Evolutionary conservation across 2,113 vertebrate species (phyloP), one percentile per base, ranked within the genome.

Genomic region (Ornithorhynchus anatinus): DNA sequence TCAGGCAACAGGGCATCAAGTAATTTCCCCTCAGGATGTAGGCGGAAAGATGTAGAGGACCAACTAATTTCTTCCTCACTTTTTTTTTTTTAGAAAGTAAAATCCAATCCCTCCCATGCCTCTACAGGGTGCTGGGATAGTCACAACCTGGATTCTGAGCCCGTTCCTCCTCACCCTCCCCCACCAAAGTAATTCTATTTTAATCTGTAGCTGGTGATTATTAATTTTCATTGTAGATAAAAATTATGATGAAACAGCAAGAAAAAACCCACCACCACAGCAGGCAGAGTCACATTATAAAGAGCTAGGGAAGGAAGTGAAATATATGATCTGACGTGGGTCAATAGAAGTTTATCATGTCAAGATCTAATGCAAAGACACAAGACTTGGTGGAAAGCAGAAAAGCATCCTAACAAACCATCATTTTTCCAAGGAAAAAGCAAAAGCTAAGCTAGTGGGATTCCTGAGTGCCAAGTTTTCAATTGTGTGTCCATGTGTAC

Each of bases 351-450:
- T 69, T 78, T 76, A 45, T 61, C n/a, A 17, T 42, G 29, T 14
- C 65, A 61, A 53, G 29, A 5, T 25, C 25, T 59, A 35, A 47
- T 19, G 13, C 45, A 63, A 66, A 80, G 72, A 54, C 61, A 82
- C 17, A 57, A 74, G 50, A n/a, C 16, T 51, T 52, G 0, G 0
- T 31, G 10, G 8, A 19, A 51, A 22, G 14, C 8, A 45, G 56
- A 57, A 38, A 57, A 15, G 51, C 42, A 40, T 7, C 39, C 7
- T 36, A 22, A 22, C 31, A 31, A 63, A 36, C 3, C 2, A 11
- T 37, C n/a, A 27, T 25, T 8, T 33, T 42, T 31, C 8, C 3
- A 25, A 53, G 59, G 36, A 32, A 2, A 16, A 27, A 40, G 13
- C 45, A 61, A 60, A 27, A 40, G 13, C 45, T 56, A 60, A 29